These are phyloP conservation scores for Bos indicus DNA, from an alignment of 2,113 vertebrate species.

Conservation along the genomic window DNA sequence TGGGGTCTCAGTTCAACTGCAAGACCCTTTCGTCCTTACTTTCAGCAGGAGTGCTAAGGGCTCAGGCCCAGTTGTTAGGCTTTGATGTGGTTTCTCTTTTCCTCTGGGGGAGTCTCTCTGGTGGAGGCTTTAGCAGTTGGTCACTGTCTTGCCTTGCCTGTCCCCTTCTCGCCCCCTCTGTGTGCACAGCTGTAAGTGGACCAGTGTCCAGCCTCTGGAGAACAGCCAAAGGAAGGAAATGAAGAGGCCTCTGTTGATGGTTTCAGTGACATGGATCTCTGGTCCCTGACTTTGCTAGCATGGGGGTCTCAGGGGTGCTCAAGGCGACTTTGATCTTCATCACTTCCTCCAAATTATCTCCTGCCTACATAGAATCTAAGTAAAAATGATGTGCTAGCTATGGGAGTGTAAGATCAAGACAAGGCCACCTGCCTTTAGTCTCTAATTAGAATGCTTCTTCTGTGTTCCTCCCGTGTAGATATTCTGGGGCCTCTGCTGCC, in stretches of 20 bases:
- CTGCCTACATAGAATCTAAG: background rate
- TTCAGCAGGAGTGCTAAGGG: background rate
- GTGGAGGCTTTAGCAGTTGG: background rate
- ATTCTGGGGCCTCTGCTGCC: background rate
- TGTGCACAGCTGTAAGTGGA: background rate
- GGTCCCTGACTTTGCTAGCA: background rate
- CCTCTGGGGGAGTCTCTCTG: background rate
- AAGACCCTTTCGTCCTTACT: background rate
- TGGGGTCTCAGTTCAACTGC: background rate
- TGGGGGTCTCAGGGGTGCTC: background rate
- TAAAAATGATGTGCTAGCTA: background rate
- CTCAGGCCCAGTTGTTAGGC: background rate
- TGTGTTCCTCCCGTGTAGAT: background rate
- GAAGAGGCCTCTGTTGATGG: background rate
- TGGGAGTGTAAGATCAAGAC: background rate
- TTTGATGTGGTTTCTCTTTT: background rate
- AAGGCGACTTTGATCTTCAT: background rate
- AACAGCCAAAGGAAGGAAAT: background rate
- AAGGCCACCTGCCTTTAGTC: background rate
- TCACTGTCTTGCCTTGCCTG: background rate
- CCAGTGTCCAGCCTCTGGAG: background rate
- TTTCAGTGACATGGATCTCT: background rate
- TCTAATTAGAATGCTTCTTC: background rate
- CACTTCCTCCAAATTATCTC: background rate
- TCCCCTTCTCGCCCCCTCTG: background rate